Evolutionary conservation across 2,888 invertebrate genomes (phyloP).

Genomic region (Eupithecia subfuscata): DNA sequence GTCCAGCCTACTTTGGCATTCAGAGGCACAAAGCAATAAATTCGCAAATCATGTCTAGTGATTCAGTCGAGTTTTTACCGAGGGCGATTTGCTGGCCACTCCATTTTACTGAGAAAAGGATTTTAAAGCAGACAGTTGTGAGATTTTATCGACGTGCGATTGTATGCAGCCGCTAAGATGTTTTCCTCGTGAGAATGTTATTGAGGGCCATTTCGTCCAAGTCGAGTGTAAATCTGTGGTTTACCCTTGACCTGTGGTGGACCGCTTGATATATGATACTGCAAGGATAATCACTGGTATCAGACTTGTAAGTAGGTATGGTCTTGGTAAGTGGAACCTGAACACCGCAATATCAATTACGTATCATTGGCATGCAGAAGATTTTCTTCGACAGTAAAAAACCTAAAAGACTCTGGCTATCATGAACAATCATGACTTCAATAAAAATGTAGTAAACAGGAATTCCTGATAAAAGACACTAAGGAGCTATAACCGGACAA

Average conservation of each 20-base stretch:
- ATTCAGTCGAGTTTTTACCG: conserved; percentile 65
- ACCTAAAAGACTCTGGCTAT: no score
- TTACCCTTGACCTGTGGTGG: conserved; percentile 26
- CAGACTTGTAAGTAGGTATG: background rate
- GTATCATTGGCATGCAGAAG: background rate
- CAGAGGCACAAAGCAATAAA: conserved; percentile 66
- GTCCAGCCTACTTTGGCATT: conserved; percentile 68
- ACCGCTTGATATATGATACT: conserved; percentile 19
- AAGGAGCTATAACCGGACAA: background rate
- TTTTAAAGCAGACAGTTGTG: conserved; percentile 52
- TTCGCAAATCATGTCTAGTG: conserved; percentile 75
- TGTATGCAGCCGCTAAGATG: conserved; percentile 47
- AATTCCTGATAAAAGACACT: background rate
- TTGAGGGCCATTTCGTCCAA: conserved; percentile 15
- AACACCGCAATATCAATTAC: background rate
- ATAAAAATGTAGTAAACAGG: background rate
- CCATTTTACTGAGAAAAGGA: conserved; percentile 59
- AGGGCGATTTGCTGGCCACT: conserved; percentile 57
- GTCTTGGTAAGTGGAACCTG: background rate
- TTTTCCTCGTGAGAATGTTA: conserved; percentile 37
- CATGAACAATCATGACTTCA: no score
- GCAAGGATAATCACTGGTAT: conserved; percentile 9
- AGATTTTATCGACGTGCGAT: conserved; percentile 62
- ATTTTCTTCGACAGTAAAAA: background rate
- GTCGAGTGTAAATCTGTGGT: conserved; percentile 6